Evolutionary conservation across 1,140 invertebrate species (phyloP).

Genomic region (Bilobella aurantiaca): DNA sequence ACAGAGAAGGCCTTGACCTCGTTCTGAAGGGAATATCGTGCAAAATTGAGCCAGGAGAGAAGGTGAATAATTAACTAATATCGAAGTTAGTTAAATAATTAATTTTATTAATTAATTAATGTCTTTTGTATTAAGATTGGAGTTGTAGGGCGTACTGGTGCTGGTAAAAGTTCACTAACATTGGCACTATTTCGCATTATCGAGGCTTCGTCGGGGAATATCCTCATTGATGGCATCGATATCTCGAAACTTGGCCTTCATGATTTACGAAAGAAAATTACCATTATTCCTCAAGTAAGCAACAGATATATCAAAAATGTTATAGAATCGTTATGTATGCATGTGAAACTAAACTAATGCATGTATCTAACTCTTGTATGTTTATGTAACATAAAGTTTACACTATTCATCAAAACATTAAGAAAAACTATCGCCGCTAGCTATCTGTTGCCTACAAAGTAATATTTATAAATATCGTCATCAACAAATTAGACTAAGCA

Average conservation of each 20-base stretch:
- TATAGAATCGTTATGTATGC: too few species aligned
- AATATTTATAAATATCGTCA: too few species aligned
- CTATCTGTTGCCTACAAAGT: too few species aligned
- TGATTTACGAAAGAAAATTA: conserved; percentile 69
- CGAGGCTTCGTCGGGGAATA: conserved; percentile 43
- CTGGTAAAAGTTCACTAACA: conserved; percentile 45
- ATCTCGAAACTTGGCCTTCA: conserved; percentile 78
- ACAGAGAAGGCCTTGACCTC: conserved; percentile 40
- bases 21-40: conserved; percentile 42
- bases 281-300: conserved; percentile 70
- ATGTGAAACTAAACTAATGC: too few species aligned
- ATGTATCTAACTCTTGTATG: too few species aligned
- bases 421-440: too few species aligned
- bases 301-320: too few species aligned
- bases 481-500: too few species aligned
- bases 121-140: conserved; percentile 48
- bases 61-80: not conserved
- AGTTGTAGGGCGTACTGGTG: conserved; percentile 47
- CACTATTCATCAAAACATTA: too few species aligned
- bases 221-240: conserved; percentile 81
- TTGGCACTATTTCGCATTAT: conserved; percentile 46
- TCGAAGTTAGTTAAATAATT: not conserved
- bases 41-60: conserved; percentile 36
- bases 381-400: too few species aligned
- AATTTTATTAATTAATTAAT: conserved; percentile 42